Base-by-base conservation (phyloP, 2,888 invertebrate species). In the Mythimna vitellina region DNA sequence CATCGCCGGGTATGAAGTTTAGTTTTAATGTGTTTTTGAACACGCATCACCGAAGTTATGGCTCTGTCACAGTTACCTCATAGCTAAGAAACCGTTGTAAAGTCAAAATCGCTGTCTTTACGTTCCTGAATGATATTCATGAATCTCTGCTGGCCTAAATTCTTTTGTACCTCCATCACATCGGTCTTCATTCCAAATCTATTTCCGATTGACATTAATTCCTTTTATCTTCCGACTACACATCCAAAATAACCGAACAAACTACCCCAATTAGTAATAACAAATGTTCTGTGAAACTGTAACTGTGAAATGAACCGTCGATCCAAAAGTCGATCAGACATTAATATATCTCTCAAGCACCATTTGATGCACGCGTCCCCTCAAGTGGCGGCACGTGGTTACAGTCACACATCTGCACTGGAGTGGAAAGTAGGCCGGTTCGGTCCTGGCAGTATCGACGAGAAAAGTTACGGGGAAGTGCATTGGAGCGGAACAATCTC, bases 311-410 rank as follows among this genome's bases (percentile, higher is more conserved):
- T 74, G 56, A 61, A 42, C 42, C 63, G 69, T 65, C 78, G 46
- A 82, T 83, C 63, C 53, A 14, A 72, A 70, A 68, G 56, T 53
- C 73, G 79, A 72, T 81, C 76, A 65, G 65, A 73, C 70, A 78
- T 57, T 65, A 77, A 76, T 84, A 68, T 68, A 74, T 79, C 65
- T 76, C 76, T 82, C 80, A 84, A 86, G 86, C 80, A 71, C 73
- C 86, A 82, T 84, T 86, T 63, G 82, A 32, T 70, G 57, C 87
- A 83, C 87, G 84, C 83, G 85, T 80, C 83, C 76, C 72, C 70
- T 73, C 74, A 61, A 81, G 72, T 78, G 66, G 29, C 25, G 69
- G 72, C 85, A 83, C 87, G 85, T 85, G 87, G 46, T 46, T 46
- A 46, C 42, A 46, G 76, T 73, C 63, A 69, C 49, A 63, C 63